Percentiles rank a stretch among this genome's conserved stretches.
Conservation (phyloP, 2,888 invertebrate species). For the Apocheima hispidaria region DNA sequence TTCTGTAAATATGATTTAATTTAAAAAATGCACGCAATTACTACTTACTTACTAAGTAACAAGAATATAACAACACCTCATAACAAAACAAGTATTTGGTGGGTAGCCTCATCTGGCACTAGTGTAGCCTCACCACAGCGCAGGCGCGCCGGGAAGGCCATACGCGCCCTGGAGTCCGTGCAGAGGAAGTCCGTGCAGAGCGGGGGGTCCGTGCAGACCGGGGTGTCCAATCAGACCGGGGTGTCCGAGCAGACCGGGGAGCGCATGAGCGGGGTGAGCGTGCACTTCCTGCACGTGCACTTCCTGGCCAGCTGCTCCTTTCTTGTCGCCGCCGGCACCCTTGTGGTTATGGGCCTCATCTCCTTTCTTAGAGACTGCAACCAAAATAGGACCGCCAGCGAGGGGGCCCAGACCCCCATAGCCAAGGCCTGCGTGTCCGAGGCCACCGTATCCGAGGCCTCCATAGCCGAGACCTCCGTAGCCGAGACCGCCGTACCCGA, state of each 20-base stretch:
- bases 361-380: slow-evolving; percentile 26
- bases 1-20: neutral
- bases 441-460: slow-evolving; percentile 13
- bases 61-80: neutral
- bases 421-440: slow-evolving; percentile 15
- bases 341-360: neutral
- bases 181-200: neutral
- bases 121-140: slow-evolving; percentile 8
- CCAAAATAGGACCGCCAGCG: slow-evolving; percentile 18
- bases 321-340: neutral
- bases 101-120: neutral
- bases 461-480: slow-evolving; percentile 40
- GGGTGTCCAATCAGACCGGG: neutral
- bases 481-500: slow-evolving; percentile 36
- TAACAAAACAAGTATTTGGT: slow-evolving; percentile 18
- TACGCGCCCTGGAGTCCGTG: slow-evolving; percentile 6
- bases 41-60: slow-evolving; percentile 4
- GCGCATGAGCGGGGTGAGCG: neutral
- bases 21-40: slow-evolving; percentile 4
- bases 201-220: neutral
- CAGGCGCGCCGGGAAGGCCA: slow-evolving; percentile 10
- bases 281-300: slow-evolving; percentile 44
- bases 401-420: slow-evolving; percentile 1
- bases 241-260: neutral
- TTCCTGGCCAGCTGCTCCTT: neutral